Evolutionary conservation across 2,888 invertebrate species (phyloP).

Genomic region (Byasa hedistus): DNA sequence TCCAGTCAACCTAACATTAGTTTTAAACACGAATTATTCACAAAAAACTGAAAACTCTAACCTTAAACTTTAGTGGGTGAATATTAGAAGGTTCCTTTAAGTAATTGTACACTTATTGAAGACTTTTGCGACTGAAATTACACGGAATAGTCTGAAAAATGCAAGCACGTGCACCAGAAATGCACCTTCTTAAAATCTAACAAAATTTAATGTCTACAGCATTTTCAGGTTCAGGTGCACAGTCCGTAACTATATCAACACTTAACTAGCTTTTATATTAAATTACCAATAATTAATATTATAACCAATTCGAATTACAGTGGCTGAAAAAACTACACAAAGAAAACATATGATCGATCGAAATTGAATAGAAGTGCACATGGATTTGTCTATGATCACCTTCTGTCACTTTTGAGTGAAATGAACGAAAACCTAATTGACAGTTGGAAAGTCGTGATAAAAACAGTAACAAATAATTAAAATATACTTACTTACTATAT

Average conservation of each 20-base stretch:
- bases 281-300: slow-evolving; percentile 52
- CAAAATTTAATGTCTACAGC: slow-evolving; percentile 40
- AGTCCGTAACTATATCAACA: slow-evolving; percentile 29
- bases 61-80: slow-evolving; percentile 31
- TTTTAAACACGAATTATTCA: slow-evolving; percentile 48
- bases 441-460: neutral
- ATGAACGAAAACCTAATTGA: slow-evolving; percentile 27
- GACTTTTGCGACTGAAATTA: slow-evolving; percentile 51
- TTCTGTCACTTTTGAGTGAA: slow-evolving; percentile 42
- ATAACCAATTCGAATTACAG: slow-evolving; percentile 76
- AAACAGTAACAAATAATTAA: neutral
- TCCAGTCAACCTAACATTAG: slow-evolving; percentile 50
- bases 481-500: neutral
- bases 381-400: slow-evolving; percentile 66
- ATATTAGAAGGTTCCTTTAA: slow-evolving; percentile 35
- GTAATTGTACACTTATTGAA: slow-evolving; percentile 31
- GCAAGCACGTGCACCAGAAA: slow-evolving; percentile 75
- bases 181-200: slow-evolving; percentile 60
- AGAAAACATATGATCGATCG: slow-evolving; percentile 81
- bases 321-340: slow-evolving; percentile 79
- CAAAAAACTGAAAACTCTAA: slow-evolving; percentile 36
- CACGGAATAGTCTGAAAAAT: slow-evolving; percentile 67
- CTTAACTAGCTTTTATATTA: slow-evolving; percentile 35
- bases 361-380: slow-evolving; percentile 73
- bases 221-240: slow-evolving; percentile 33